Evolutionary conservation across 1,140 invertebrate species (phyloP).

Genomic region (Bombus consobrinus): DNA sequence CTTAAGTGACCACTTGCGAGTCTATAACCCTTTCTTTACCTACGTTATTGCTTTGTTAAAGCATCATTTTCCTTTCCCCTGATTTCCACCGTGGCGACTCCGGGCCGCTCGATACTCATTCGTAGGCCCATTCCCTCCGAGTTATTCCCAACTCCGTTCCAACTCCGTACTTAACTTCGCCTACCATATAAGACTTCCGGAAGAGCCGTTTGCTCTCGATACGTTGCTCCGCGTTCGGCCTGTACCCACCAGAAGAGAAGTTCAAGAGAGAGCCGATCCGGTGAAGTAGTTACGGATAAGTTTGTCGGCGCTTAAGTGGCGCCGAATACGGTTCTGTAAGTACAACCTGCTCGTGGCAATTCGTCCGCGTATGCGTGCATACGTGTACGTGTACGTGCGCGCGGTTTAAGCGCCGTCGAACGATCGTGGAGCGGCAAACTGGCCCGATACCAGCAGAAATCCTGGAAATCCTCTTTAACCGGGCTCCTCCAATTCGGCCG

Average conservation of each 20-base stretch:
- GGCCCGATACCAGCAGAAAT: not conserved
- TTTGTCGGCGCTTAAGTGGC: slow-evolving; percentile 65
- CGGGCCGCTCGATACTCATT: slow-evolving; percentile 12
- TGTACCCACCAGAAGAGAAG: slow-evolving; percentile 29
- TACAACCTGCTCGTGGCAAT: slow-evolving; percentile 49
- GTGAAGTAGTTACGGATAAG: slow-evolving; percentile 60
- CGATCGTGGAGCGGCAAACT: not conserved
- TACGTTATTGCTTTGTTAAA: slow-evolving; percentile 69
- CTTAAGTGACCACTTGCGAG: slow-evolving; percentile 55
- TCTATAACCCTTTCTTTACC: slow-evolving; percentile 64
- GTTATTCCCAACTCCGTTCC: slow-evolving; percentile 39
- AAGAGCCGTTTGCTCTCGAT: slow-evolving; percentile 66
- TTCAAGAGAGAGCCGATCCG: slow-evolving; percentile 46
- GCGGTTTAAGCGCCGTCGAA: slow-evolving; percentile 6
- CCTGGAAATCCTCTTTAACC: slow-evolving; percentile 2
- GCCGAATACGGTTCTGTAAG: slow-evolving; percentile 64
- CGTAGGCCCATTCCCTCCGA: slow-evolving; percentile 46
- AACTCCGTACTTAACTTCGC: slow-evolving; percentile 54
- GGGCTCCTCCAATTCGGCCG: not conserved
- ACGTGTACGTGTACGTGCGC: not conserved
- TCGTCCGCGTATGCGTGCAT: not conserved
- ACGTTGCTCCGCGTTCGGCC: slow-evolving; percentile 40
- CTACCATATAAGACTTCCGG: slow-evolving; percentile 67
- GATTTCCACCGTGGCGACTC: slow-evolving; percentile 54
- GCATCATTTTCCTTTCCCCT: slow-evolving; percentile 60